Evolutionary conservation across 2,888 invertebrate species (phyloP).

Genomic region (Beris morrisii): DNA sequence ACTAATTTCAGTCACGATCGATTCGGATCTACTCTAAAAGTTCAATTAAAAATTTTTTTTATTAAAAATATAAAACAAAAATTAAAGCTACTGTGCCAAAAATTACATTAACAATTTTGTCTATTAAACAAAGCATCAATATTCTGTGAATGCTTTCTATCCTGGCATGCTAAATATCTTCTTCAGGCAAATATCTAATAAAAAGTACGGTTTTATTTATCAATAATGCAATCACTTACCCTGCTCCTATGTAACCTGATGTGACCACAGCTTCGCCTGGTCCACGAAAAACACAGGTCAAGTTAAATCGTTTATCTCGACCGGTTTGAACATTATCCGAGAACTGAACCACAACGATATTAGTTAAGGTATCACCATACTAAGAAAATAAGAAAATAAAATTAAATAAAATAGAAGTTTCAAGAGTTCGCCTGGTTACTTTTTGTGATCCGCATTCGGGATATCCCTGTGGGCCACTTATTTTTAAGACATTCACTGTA

Average conservation of each 20-base stretch:
- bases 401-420: conserved; percentile 20
- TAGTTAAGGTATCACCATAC: conserved; percentile 92
- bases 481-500: conserved; percentile 77
- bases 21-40: too few relatives aligned
- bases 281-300: conserved; percentile 89
- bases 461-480: conserved; percentile 89
- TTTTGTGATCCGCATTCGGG: conserved; percentile 90
- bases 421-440: conserved; percentile 55
- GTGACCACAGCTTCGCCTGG: conserved; percentile 93
- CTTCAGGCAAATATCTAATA: too few relatives aligned
- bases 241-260: conserved; percentile 88
- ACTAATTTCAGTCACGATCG: too few relatives aligned
- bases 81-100: too few relatives aligned
- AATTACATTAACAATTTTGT: too few relatives aligned
- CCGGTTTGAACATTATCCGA: conserved; percentile 91
- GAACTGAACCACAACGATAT: conserved; percentile 91
- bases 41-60: too few relatives aligned
- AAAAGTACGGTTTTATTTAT: too few relatives aligned
- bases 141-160: too few relatives aligned
- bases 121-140: too few relatives aligned
- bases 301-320: conserved; percentile 85
- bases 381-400: conserved; percentile 52
- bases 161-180: too few relatives aligned
- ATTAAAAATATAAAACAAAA: too few relatives aligned
- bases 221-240: conserved; percentile 61